Evolutionary conservation across 2,797 vertebrate genomes (phyloP).

Genomic region (Prunella strophiata): DNA sequence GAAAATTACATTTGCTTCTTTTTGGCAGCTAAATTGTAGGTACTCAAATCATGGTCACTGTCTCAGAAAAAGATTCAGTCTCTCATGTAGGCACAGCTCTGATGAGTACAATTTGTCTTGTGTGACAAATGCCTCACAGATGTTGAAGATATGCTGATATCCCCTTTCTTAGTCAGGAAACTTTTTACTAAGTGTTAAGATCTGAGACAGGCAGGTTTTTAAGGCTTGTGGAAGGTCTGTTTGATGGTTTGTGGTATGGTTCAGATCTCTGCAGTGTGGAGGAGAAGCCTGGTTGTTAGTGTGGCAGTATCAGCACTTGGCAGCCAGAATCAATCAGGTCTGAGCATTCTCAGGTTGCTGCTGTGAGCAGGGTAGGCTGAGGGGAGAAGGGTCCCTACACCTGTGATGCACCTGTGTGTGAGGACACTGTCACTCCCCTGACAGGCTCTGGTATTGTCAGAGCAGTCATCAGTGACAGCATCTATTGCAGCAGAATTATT

Average conservation of each 20-base stretch:
- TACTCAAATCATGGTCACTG: background rate
- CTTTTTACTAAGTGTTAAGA: background rate
- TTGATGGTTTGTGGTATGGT: background rate
- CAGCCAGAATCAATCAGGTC: background rate
- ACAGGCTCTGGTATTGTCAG: fast-evolving
- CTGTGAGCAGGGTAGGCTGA: background rate
- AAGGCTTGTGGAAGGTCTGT: background rate
- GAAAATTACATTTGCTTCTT: background rate
- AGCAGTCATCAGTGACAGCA: background rate
- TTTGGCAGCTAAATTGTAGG: background rate
- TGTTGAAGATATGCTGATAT: background rate
- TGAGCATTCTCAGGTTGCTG: background rate
- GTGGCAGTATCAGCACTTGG: background rate
- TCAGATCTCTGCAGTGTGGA: background rate
- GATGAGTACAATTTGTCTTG: background rate
- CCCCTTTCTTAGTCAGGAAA: background rate
- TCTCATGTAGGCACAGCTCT: background rate
- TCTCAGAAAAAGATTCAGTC: background rate
- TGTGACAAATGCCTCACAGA: background rate
- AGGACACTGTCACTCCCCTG: background rate
- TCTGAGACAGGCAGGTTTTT: background rate
- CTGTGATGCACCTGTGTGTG: background rate
- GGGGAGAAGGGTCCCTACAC: background rate
- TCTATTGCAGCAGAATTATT: background rate
- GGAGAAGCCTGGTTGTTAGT: background rate